Base-by-base conservation (phyloP, 2,113 vertebrate species). In the Neolamprologus variostigma region DNA sequence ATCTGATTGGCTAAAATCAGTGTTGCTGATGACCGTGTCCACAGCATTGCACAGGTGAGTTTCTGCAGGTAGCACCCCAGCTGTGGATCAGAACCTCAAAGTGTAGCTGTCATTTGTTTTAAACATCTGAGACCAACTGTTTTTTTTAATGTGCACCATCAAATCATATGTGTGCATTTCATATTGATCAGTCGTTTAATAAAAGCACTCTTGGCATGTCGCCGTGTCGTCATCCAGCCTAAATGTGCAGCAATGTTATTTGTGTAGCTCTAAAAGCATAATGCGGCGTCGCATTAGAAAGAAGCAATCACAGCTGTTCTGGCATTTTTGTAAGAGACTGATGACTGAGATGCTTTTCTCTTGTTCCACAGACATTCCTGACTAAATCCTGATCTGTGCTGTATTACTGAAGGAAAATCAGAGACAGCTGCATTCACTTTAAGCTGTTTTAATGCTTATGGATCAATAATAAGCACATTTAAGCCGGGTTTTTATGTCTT, bases 121-220 rank as follows among this genome's bases (percentile, higher is more conserved):
- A 66, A 37, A 68, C 19, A 8, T 35, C n/a, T 26, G 68, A 6
- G 1, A 73, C 8, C 14, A 50, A 28, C 23, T 3, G 42, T 2
- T 1, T 17, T 17, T 21, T 68, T 71, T 26, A 4, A 47, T 12
- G 23, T 50, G 71, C 23, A 11, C 2, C 2, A 50, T 19, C 2
- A 76, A 50, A 31, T 76, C 42, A 28, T 8, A 8, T 2, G 17
- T 50, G 45, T 78, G 10, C 9, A 3, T 33, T 78, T 78, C 7
- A 78, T 9, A 78, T 2, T 73, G 68, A 47, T 73, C 21, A 45
- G 0, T 73, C 37, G 0, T 50, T 31, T 13, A 50, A 78, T 50
- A 17, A 50, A 50, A 78, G 26, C 16, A 10, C 42, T 50, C 45
- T 78, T 19, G 26, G 45, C 45, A 28, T 76, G 14, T 47, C 6